Conservation (phyloP, 2,797 vertebrate genomes). For the Prunella strophiata region DNA sequence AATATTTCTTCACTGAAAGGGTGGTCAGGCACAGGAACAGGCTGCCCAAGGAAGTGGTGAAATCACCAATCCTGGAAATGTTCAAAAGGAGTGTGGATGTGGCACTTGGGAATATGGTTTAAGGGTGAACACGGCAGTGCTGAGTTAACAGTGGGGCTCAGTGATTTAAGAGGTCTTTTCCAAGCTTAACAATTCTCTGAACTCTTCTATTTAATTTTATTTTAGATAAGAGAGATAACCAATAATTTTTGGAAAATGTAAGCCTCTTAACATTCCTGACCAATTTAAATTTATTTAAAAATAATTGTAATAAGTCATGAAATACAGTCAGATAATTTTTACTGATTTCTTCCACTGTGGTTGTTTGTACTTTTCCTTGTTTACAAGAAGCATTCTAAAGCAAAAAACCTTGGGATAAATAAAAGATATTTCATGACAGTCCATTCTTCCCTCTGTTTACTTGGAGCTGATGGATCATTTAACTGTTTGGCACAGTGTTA, state of each 20-base stretch:
- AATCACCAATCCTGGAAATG: neutral
- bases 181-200: neutral
- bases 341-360: neutral
- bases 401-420: neutral
- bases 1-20: neutral
- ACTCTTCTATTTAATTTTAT: neutral
- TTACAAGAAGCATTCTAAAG: neutral
- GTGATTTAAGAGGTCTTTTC: neutral
- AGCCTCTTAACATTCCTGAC: neutral
- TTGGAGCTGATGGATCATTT: neutral
- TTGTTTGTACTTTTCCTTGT: neutral
- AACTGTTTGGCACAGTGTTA: neutral
- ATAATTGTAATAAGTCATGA: fast-evolving
- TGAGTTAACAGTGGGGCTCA: fast-evolving
- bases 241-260: neutral
- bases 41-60: neutral
- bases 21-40: neutral
- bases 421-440: neutral
- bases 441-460: neutral
- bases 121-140: fast-evolving
- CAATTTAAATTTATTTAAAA: neutral
- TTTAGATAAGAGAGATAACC: neutral
- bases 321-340: neutral
- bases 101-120: neutral
- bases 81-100: neutral